These are phyloP conservation scores for Malurus elegans DNA, from an alignment of 2,113 vertebrate genomes.

Conservation along the genomic window DNA sequence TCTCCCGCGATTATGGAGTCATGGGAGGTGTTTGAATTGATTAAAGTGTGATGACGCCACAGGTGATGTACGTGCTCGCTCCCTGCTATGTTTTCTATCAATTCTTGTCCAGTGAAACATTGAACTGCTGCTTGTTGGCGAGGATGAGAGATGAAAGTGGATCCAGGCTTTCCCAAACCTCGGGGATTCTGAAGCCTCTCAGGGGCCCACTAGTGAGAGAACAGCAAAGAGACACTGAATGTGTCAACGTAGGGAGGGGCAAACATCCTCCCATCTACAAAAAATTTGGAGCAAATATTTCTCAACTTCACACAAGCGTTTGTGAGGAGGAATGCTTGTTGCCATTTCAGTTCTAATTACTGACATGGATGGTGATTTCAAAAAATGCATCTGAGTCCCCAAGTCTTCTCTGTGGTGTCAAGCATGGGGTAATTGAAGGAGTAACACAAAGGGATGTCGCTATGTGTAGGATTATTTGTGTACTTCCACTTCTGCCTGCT, in stretches of 20 bases:
- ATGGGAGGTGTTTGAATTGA: rapidly evolving
- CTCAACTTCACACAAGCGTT: neutral
- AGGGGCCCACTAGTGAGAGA: neutral
- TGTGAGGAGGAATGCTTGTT: neutral
- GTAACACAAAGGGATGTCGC: neutral
- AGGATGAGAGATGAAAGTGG: neutral
- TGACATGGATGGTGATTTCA: neutral
- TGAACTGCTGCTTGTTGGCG: neutral
- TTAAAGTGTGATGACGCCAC: neutral
- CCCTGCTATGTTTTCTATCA: rapidly evolving
- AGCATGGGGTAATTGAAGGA: neutral
- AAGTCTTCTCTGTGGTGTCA: neutral
- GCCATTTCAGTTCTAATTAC: neutral
- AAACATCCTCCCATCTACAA: neutral
- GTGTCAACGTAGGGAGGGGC: neutral
- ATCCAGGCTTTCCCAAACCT: neutral
- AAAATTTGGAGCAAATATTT: neutral
- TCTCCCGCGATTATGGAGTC: neutral
- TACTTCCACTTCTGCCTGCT: neutral
- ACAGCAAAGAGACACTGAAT: neutral
- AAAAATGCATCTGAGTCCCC: neutral
- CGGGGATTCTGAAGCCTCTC: neutral
- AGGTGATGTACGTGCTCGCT: neutral
- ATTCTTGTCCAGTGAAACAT: rapidly evolving
- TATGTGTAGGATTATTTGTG: neutral